Conservation (phyloP, 2,888 invertebrate species). For the Ptychoptera albimana region DNA sequence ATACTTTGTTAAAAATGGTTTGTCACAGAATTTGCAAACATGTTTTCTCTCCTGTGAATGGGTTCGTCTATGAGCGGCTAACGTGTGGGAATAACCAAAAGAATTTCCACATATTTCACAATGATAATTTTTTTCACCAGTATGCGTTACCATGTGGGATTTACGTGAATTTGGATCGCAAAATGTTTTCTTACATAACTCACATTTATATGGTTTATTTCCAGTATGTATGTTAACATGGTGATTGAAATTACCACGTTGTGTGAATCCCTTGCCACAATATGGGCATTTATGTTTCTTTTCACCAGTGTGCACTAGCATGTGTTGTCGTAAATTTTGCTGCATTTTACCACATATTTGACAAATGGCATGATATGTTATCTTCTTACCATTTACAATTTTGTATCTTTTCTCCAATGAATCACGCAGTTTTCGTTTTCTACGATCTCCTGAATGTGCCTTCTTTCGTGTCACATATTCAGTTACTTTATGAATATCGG, state of each 20-base stretch:
- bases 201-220: slow-evolving; percentile 10
- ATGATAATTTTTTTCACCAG: slow-evolving; percentile 9
- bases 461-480: neutral
- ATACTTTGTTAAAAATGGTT: neutral
- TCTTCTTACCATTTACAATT: slow-evolving; percentile 3
- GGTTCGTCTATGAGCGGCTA: slow-evolving; percentile 3
- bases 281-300: slow-evolving; percentile 7
- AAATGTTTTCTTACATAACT: slow-evolving; percentile 8
- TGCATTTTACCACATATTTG: slow-evolving; percentile 8
- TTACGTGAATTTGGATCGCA: slow-evolving; percentile 9
- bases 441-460: neutral
- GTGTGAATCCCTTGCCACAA: slow-evolving; percentile 9
- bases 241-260: slow-evolving; percentile 8
- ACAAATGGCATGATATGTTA: slow-evolving; percentile 7
- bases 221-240: slow-evolving; percentile 11
- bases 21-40: neutral
- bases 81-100: slow-evolving; percentile 9
- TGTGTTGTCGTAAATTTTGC: slow-evolving; percentile 10
- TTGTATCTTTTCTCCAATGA: neutral
- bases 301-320: slow-evolving; percentile 9
- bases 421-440: neutral
- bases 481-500: neutral
- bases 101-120: slow-evolving; percentile 10
- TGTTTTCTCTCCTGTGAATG: slow-evolving; percentile 4
- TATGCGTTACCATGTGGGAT: slow-evolving; percentile 10